Evolutionary conservation across 2,797 vertebrate genomes (phyloP).

Genomic region (Bradypodion ventrale): DNA sequence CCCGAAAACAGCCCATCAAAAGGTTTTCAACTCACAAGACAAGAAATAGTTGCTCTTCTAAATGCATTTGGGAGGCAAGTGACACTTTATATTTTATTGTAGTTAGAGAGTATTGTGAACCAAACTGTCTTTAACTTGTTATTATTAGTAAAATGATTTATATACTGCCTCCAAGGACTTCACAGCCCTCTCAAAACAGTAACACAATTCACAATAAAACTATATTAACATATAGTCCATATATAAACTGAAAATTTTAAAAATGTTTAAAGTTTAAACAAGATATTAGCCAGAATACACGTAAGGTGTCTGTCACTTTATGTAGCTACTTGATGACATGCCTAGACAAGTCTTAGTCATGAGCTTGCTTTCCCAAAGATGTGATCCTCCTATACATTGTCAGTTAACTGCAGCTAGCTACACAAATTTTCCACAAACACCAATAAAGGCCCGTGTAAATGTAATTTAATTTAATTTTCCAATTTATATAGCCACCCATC

Average conservation of each 20-base stretch:
- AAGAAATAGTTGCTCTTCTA: constrained; percentile 92
- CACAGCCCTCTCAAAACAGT: neutral
- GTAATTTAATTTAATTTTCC: no score
- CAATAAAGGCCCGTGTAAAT: no score
- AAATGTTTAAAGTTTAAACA: neutral
- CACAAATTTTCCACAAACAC: no score
- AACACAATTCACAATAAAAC: neutral
- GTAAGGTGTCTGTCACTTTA: no score
- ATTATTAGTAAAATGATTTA: neutral
- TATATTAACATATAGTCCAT: neutral
- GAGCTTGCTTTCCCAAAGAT: no score
- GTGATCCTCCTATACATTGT: no score
- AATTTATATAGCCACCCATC: no score
- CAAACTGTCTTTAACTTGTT: neutral
- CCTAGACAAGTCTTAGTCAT: no score
- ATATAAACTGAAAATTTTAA: neutral
- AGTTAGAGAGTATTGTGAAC: neutral
- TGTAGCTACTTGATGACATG: no score
- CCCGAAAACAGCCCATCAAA: constrained; percentile 89
- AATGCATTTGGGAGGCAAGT: constrained; percentile 90
- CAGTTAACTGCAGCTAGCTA: no score
- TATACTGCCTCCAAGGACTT: neutral
- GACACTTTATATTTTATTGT: neutral
- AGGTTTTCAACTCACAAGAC: constrained; percentile 93
- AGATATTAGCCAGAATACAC: no score